Evolutionary conservation across 1,140 invertebrate species (phyloP).

Genomic region (Teleogryllus occipitalis): DNA sequence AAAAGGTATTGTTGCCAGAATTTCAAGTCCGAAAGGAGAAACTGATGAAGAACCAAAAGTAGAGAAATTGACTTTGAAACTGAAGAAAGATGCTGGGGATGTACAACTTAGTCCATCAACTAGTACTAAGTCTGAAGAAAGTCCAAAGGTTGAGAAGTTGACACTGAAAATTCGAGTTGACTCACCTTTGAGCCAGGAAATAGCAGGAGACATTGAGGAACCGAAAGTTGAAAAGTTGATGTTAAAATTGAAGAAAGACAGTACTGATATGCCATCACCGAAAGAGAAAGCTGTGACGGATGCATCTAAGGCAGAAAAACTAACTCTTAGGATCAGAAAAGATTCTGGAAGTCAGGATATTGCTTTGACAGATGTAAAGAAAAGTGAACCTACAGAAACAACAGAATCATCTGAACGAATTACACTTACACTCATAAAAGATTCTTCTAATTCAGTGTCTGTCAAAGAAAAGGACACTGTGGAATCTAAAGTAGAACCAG

Average conservation of each 20-base stretch:
- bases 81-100: neutral
- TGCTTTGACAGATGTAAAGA: neutral
- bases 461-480: neutral
- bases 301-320: neutral
- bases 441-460: neutral
- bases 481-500: neutral
- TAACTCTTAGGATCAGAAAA: neutral
- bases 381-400: neutral
- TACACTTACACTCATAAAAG: neutral
- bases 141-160: neutral
- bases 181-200: neutral
- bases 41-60: neutral
- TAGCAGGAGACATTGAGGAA: neutral
- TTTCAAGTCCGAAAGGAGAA: neutral
- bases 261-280: neutral
- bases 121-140: neutral
- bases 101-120: neutral
- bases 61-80: neutral
- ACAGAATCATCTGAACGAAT: neutral
- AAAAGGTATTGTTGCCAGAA: neutral
- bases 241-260: neutral
- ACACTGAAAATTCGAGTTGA: neutral
- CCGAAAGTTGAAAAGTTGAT: neutral
- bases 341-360: neutral
- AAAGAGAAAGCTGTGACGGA: neutral